A percentile compares a stretch with the other conserved stretches of the same genome.
These are phyloP conservation scores for Esox masquinongy DNA, from an alignment of 2,797 vertebrate genomes.

Conservation along the genomic window DNA sequence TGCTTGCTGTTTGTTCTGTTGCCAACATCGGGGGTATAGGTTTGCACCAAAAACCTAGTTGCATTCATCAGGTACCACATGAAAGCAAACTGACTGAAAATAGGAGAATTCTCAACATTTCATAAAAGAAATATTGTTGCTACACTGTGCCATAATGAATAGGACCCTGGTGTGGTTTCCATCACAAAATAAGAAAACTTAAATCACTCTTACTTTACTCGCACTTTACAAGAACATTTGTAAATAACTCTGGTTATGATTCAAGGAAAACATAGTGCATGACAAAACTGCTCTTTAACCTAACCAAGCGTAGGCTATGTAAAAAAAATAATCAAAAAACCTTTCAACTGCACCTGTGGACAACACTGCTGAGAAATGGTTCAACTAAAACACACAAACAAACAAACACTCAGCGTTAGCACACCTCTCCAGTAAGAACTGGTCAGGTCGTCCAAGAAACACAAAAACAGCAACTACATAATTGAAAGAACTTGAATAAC, in stretches of 20 bases:
- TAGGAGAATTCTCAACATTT: too few species aligned
- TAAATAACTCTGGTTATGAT: constrained; percentile 25
- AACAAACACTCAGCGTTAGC: constrained; percentile 47
- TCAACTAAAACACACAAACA: constrained; percentile 54
- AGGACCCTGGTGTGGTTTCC: not conserved
- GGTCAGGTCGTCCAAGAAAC: constrained; percentile 40
- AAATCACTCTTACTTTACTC: not conserved
- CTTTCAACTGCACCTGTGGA: constrained; percentile 49
- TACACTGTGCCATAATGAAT: not conserved
- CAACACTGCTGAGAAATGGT: constrained; percentile 63
- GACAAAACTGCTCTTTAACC: constrained; percentile 45
- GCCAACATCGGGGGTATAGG: not conserved
- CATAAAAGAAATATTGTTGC: too few species aligned
- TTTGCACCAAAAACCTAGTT: not conserved
- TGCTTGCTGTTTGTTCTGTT: not conserved
- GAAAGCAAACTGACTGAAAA: not conserved
- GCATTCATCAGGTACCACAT: not conserved
- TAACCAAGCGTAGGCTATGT: constrained; percentile 41
- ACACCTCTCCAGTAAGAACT: constrained; percentile 22
- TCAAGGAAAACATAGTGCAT: constrained; percentile 41
- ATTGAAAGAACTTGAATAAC: constrained; percentile 46
- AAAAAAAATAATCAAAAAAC: constrained; percentile 19
- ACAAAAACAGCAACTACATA: not conserved
- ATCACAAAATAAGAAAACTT: not conserved
- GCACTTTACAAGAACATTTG: constrained; percentile 13